Percentiles rank a stretch among this genome's conserved stretches.
phyloP scores from a whole-genome alignment of 2,797 vertebrate species.

The Myoxocephalus aenaeus region DNA sequence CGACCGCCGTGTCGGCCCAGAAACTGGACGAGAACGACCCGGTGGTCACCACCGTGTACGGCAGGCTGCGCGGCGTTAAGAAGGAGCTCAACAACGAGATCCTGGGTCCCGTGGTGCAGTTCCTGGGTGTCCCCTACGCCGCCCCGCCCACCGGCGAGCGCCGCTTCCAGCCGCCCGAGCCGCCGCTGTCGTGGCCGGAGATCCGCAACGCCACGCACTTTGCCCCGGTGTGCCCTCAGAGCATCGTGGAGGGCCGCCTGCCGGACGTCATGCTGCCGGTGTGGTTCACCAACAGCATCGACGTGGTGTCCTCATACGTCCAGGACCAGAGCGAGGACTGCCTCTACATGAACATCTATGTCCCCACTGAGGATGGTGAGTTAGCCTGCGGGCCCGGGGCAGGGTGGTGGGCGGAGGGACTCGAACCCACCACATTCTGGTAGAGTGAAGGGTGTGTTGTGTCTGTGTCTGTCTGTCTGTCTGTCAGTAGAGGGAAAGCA shows the following conservation, averaged over 20 bases:
- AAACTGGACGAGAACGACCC: conserved; percentile 96
- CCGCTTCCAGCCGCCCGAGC: conserved; percentile 96
- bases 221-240: conserved; percentile 97
- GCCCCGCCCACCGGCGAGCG: conserved; percentile 93
- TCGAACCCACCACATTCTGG: conserved; percentile 32
- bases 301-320: conserved; percentile 96
- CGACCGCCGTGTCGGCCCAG: conserved; percentile 85
- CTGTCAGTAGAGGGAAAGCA: conserved; percentile 75
- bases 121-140: conserved; percentile 95
- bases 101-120: conserved; percentile 96
- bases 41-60: conserved; percentile 91
- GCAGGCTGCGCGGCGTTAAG: conserved; percentile 94
- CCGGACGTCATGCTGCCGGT: conserved; percentile 99
- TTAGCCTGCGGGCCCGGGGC: conserved; percentile 83
- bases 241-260: conserved; percentile 95
- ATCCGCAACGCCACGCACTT: conserved; percentile 95
- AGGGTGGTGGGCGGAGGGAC: conserved; percentile 19
- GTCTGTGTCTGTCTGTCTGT: conserved; percentile 43
- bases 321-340: conserved; percentile 99
- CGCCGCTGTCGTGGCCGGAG: conserved; percentile 91
- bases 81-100: conserved; percentile 99
- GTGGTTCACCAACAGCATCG: conserved; percentile 99
- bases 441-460: conserved; percentile 37
- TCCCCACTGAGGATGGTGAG: conserved; percentile 99
- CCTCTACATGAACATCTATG: conserved; percentile 98